Evolutionary conservation across 2,113 vertebrate species (phyloP).

Genomic region (Aegypius monachus): DNA sequence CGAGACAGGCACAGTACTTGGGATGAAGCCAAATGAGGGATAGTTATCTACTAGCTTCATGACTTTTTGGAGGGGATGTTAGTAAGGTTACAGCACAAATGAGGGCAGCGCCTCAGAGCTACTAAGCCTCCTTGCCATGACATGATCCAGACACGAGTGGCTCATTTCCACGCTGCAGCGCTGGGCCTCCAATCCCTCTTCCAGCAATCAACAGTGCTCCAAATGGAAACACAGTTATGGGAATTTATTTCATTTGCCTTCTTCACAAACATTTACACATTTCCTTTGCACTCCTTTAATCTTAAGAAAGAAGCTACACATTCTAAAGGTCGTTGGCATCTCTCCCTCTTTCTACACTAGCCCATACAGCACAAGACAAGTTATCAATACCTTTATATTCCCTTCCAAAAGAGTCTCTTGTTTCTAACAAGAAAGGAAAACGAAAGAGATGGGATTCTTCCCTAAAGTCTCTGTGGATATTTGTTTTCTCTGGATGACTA

Average conservation of each 20-base stretch:
- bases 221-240: neutral
- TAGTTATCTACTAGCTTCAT: neutral
- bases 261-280: neutral
- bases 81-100: neutral
- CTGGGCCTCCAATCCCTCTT: neutral
- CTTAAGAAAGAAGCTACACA: neutral
- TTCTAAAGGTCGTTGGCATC: neutral
- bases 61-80: neutral
- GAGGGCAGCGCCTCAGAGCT: neutral
- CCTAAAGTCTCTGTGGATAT: neutral
- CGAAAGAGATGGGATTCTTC: neutral
- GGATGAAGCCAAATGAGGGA: neutral
- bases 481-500: neutral
- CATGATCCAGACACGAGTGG: neutral
- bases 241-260: conserved; percentile 9
- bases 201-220: neutral
- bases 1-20: neutral
- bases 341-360: neutral
- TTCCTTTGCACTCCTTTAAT: neutral
- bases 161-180: fast-evolving
- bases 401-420: neutral
- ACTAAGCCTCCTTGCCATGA: neutral
- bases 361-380: neutral
- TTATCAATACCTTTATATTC: neutral
- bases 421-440: neutral